Percentiles rank a stretch among this genome's conserved stretches.
phyloP scores from a whole-genome alignment of 2,113 vertebrate genomes.

The Trichomycterus rosablanca region DNA sequence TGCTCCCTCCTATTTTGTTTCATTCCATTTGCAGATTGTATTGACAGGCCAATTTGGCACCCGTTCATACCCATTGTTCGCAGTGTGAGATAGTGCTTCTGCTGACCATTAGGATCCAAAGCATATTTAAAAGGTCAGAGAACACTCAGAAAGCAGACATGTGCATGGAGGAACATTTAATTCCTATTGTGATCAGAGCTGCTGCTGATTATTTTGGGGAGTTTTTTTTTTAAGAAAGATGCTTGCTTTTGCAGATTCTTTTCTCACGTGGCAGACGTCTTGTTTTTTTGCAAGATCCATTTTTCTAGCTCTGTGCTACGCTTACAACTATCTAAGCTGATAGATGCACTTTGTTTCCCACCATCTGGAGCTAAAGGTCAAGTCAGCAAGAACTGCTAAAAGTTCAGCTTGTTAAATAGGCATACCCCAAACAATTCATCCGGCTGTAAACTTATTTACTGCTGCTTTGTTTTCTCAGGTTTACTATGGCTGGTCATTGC shows the following conservation, averaged over 20 bases:
- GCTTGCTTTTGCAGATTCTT: no score
- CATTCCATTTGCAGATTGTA: conserved; percentile 46
- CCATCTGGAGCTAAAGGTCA: conserved; percentile 27
- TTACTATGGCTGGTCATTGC: no score
- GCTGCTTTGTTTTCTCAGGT: background rate
- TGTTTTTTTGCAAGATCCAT: background rate
- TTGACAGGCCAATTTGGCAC: conserved; percentile 52
- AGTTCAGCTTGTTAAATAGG: conserved; percentile 9
- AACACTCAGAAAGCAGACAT: no score
- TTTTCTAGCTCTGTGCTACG: background rate
- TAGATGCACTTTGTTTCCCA: conserved; percentile 4
- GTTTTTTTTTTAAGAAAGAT: background rate
- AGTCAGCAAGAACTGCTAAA: conserved; percentile 14
- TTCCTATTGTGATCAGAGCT: conserved; percentile 2
- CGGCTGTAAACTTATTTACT: background rate
- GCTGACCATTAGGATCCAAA: conserved; percentile 48
- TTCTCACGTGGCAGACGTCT: no score
- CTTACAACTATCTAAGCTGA: conserved; percentile 7
- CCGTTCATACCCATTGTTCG: conserved; percentile 37
- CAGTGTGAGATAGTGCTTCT: conserved; percentile 39
- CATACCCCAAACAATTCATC: background rate
- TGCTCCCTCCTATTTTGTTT: conserved; percentile 31
- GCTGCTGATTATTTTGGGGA: background rate
- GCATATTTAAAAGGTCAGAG: conserved; percentile 22
- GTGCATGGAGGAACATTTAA: background rate